Evolutionary conservation across 2,797 vertebrate genomes (phyloP).

Genomic region (Coregonus suidteri): DNA sequence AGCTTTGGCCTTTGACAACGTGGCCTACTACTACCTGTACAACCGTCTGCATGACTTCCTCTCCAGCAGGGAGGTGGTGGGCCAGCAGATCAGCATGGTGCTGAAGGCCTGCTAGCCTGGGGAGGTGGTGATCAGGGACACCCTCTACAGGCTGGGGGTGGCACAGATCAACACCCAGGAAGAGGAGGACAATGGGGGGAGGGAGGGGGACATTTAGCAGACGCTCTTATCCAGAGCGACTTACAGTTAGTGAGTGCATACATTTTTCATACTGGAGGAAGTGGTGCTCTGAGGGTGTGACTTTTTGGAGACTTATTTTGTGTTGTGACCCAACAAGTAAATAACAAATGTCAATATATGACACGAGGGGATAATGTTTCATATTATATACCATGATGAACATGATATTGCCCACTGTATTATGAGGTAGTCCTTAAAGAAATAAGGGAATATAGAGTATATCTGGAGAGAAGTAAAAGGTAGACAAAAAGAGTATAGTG

Average conservation of each 20-base stretch:
- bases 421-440: neutral
- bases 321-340: too few species aligned
- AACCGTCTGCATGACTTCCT: conserved; percentile 96
- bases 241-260: too few species aligned
- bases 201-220: conserved; percentile 42
- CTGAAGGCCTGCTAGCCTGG: conserved; percentile 92
- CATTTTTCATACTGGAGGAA: neutral
- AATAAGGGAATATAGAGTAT: neutral
- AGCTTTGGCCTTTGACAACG: conserved; percentile 85
- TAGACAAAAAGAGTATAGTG: too few species aligned
- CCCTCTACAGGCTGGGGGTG: conserved; percentile 91
- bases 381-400: neutral
- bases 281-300: neutral
- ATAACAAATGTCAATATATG: too few species aligned
- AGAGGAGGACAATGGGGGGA: conserved; percentile 66
- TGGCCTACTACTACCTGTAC: conserved; percentile 96
- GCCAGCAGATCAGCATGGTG: conserved; percentile 89
- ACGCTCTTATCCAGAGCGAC: too few species aligned
- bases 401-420: neutral
- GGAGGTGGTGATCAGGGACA: conserved; percentile 93
- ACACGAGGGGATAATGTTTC: neutral
- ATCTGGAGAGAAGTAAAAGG: too few species aligned
- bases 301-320: neutral
- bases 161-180: conserved; percentile 92
- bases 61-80: conserved; percentile 91